These are phyloP conservation scores for Oceanites oceanicus DNA, from an alignment of 2,113 vertebrate genomes.

Conservation along the genomic window DNA sequence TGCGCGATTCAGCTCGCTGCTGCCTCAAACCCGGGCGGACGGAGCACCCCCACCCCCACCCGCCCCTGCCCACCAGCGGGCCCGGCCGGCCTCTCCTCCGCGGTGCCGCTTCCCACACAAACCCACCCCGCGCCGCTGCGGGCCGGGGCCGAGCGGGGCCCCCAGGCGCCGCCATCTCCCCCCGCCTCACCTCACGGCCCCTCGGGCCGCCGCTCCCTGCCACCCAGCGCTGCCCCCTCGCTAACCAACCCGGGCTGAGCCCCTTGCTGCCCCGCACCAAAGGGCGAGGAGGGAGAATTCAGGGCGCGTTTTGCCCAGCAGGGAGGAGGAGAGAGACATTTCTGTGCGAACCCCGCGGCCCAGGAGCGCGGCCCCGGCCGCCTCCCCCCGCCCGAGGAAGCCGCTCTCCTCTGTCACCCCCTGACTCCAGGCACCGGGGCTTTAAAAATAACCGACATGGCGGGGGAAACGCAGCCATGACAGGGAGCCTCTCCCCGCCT, in stretches of 20 bases:
- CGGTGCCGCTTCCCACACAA: background rate
- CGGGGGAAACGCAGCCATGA: background rate
- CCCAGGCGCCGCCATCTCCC: background rate
- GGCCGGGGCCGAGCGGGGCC: background rate
- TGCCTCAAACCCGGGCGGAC: background rate
- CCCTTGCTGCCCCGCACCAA: background rate
- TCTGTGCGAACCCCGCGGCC: background rate
- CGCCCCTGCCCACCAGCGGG: background rate
- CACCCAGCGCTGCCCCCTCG: background rate
- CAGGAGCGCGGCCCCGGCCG: too few relatives aligned
- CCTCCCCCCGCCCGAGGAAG: background rate
- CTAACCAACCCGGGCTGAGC: accelerated
- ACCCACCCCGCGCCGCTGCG: too few relatives aligned
- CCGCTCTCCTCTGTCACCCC: background rate
- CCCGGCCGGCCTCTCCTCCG: background rate
- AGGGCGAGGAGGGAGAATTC: background rate
- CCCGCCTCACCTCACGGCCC: background rate
- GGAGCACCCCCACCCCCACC: background rate
- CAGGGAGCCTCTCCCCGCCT: accelerated
- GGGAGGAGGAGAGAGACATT: background rate
- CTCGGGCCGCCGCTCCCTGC: background rate
- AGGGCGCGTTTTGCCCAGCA: background rate
- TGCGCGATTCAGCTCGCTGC: accelerated
- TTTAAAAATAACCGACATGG: background rate
- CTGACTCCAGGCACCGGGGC: background rate